A percentile compares a stretch with the other conserved stretches of the same genome.
Conservation (phyloP, 2,888 invertebrate species). For the Ochropleura leucogaster region DNA sequence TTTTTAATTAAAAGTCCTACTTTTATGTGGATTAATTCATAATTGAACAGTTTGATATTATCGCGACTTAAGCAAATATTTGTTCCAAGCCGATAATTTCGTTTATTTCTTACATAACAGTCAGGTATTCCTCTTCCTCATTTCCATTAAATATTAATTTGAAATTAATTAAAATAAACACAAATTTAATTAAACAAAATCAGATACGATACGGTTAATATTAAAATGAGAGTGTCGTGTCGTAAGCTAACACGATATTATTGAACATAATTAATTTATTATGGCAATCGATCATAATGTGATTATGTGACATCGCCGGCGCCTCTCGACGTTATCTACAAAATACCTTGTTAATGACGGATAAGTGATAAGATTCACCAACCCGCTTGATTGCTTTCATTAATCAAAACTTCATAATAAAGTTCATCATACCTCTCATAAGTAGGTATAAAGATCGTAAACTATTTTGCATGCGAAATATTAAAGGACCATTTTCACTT, state of each 20-base stretch:
- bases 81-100: conserved; percentile 29
- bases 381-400: conserved; percentile 22
- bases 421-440: not conserved
- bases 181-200: not conserved
- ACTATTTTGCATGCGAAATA: not conserved
- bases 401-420: conserved; percentile 12
- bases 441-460: not conserved
- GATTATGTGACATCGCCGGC: conserved; percentile 14
- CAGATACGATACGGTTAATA: conserved; percentile 10
- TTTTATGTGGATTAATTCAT: not conserved
- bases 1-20: not conserved
- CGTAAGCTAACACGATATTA: not conserved
- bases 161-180: conserved; percentile 17
- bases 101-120: conserved; percentile 22
- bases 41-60: conserved; percentile 4
- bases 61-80: conserved; percentile 21
- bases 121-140: conserved; percentile 27
- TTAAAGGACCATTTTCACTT: not conserved
- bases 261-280: not conserved
- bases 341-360: conserved; percentile 18
- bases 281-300: conserved; percentile 22
- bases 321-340: conserved; percentile 24
- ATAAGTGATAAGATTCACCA: conserved; percentile 9
- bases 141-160: conserved; percentile 31
- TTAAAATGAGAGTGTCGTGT: conserved; percentile 5